A percentile compares a stretch with the other conserved stretches of the same genome.
Conservation (phyloP, 1,140 invertebrate species). For the Diorhabda elongata region DNA sequence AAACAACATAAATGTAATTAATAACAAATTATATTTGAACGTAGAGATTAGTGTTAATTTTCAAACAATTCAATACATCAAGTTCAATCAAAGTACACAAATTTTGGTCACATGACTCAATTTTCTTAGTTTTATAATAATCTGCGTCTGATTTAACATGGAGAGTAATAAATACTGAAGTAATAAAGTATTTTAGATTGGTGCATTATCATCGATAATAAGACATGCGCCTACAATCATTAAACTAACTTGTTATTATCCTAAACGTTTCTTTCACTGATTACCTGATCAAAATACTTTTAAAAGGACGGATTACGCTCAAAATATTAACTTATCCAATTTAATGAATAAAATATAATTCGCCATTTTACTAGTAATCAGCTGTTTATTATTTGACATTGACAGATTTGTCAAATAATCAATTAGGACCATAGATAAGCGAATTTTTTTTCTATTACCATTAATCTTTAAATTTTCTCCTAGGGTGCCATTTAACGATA, state of each 20-base stretch:
- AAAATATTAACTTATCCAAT: conserved; percentile 21
- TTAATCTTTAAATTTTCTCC: background rate
- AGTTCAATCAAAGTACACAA: conserved; percentile 30
- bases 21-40: conserved; percentile 1
- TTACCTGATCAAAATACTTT: conserved; percentile 9
- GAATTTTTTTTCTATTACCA: no score
- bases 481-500: conserved; percentile 7
- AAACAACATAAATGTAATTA: conserved; percentile 8
- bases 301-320: conserved; percentile 24
- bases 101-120: conserved; percentile 18
- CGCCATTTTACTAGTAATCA: conserved; percentile 27
- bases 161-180: conserved; percentile 19
- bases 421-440: no score
- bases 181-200: conserved; percentile 18
- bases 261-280: conserved; percentile 7
- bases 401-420: background rate
- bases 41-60: background rate
- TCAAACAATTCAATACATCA: conserved; percentile 34
- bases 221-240: background rate
- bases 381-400: conserved; percentile 26
- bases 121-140: conserved; percentile 14
- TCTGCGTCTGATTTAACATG: conserved; percentile 18
- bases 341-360: conserved; percentile 20
- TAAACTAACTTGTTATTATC: conserved; percentile 9
- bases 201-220: conserved; percentile 17